Conservation (phyloP, 2,797 vertebrate species). For the Salarias fasciatus region DNA sequence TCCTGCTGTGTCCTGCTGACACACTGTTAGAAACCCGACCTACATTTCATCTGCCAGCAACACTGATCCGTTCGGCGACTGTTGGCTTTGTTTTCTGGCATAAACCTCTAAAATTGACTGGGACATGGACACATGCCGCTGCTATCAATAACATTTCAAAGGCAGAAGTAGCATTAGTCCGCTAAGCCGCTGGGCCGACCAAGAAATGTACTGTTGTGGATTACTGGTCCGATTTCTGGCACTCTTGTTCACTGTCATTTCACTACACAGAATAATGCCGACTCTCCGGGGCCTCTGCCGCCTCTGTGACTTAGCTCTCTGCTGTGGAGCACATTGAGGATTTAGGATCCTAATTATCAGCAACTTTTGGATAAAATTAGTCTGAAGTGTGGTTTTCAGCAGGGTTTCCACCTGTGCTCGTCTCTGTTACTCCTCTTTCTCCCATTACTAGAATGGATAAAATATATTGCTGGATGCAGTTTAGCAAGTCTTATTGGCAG, state of each 20-base stretch:
- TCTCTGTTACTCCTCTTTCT: too few species aligned
- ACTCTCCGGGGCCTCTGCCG: slow-evolving; percentile 18
- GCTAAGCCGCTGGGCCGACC: slow-evolving; percentile 64
- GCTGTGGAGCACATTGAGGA: slow-evolving; percentile 3
- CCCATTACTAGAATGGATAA: too few species aligned
- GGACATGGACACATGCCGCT: slow-evolving; percentile 53
- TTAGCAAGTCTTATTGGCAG: too few species aligned
- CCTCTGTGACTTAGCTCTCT: slow-evolving; percentile 15
- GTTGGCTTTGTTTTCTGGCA: slow-evolving; percentile 45
- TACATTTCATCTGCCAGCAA: slow-evolving; percentile 55
- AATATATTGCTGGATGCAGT: too few species aligned
- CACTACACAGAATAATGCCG: slow-evolving; percentile 33
- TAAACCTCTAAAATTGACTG: slow-evolving; percentile 53
- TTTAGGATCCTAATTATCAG: slow-evolving; percentile 21
- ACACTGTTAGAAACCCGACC: slow-evolving; percentile 54
- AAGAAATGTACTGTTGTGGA: slow-evolving; percentile 71
- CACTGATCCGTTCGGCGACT: slow-evolving; percentile 57
- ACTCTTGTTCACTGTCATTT: slow-evolving; percentile 53
- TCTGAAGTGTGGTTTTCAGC: background rate
- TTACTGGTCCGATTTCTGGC: slow-evolving; percentile 62
- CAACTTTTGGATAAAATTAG: slow-evolving; percentile 7
- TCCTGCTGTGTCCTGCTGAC: slow-evolving; percentile 37
- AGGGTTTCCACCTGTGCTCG: slow-evolving; percentile 3
- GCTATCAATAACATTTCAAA: slow-evolving; percentile 61
- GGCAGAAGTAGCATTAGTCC: slow-evolving; percentile 57